Base-by-base conservation (phyloP, 1,140 invertebrate species). In the Papilio helenus region DNA sequence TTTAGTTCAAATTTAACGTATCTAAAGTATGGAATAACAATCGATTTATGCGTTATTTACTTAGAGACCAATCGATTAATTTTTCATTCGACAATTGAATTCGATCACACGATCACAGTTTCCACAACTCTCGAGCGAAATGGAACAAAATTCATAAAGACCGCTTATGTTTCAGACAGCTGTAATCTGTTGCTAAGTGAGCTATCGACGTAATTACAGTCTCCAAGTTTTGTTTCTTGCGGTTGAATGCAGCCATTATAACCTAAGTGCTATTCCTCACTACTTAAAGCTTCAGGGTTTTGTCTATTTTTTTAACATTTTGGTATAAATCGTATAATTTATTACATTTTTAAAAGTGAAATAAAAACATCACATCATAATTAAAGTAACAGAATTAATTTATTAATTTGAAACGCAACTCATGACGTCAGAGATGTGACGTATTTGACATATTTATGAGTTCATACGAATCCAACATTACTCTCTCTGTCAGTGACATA, bases 221-320 rank as follows among this genome's bases (percentile, higher is more conserved):
- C 61, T 65, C 23, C 61, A 65, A 65, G 61, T 61, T 61, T 61
- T 65, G 61, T 65, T 65, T 29, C 61, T 65, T 65, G 61, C 61
- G 61, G 61, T 29, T 65, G 61, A 65, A 65, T 65, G 26, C n/a
- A 65, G 23, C 61, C 61, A 65, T 65, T 65, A 65, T 16, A 61
- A 61, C 23, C 26, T 65, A 29, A 65, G 61, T 65, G 26, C 61
- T 65, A 29, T 65, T 16, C 61, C 61, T 16, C 23, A 34, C 61
- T 65, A 26, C 26, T 65, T 29, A 65, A 16, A 29, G 16, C 61
- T 65, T 16, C 14, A 26, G 12, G 29, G 16, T 29, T 18, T 65
- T 65, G 12, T 65, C 61, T 3, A 7, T 29, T 29, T 14, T 29
- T 16, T 65, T 34, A 65, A 14, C 44, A 7, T 39, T 39, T 61